Base-by-base conservation (phyloP, 2,113 vertebrate species). In the Petaurus breviceps region DNA sequence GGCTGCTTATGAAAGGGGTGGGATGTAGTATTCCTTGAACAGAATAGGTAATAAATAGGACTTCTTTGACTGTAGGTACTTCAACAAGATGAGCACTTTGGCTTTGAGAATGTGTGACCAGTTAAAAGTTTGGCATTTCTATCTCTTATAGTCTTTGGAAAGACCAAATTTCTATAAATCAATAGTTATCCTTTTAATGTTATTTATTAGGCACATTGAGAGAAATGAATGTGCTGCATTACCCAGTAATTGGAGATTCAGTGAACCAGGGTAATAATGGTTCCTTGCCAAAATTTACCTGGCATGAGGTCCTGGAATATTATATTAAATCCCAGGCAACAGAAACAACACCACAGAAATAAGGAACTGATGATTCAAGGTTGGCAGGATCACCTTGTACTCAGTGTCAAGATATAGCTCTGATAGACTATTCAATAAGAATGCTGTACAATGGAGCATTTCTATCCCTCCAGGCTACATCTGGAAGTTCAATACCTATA, bases 201-300 rank as follows among this genome's bases (percentile, higher is more conserved):
- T 54, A 95, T 95, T 92, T 54, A 49, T 8, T 53, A 95, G 28
- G 22, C 89, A 89, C 91, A 55, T 94, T 97, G 94, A 97, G 43
- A 10, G 94, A 94, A 93, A 90, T 68, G 8, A 94, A 28, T 93
- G 0, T 94, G 49, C 51, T 97, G 10, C 93, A 89, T 92, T 97
- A 37, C 94, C 14, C 94, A 57, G 49, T 96, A 96, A 94, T 9
- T 96, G 57, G 55, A 97, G 97, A 93, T 23, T 94, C 16, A 43
- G 0, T 95, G 54, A 95, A 54, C 46, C 23, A 47, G 16, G 7
- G 37, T 96, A 97, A 98, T 89, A 10, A 95, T 43, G 97, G 5
- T 24, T 91, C 84, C 91, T 89, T 96, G 92, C 51, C 57, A 97
- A 96, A 90, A 93, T 37, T 97, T 93, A 95, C 96, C 93, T 98